A percentile compares a stretch with the other conserved stretches of the same genome.
Evolutionary conservation across 2,888 invertebrate species (phyloP).

Genomic region (Luffia ferchaultella): DNA sequence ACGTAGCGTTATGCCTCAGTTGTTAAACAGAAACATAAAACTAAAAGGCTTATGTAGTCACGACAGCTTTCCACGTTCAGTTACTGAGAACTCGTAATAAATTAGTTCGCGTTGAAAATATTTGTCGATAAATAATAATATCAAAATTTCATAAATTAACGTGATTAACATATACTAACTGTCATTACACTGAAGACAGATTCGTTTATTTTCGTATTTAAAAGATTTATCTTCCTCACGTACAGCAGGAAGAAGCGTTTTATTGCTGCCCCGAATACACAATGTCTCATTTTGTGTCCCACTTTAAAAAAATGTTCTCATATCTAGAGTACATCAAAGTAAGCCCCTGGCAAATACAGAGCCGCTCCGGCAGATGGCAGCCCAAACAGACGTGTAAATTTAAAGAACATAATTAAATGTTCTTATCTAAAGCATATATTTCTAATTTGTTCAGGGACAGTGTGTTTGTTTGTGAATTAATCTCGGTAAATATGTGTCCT

Average conservation of each 20-base stretch:
- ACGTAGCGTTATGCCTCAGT: neutral
- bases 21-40: neutral
- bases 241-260: neutral
- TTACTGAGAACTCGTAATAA: too few relatives aligned
- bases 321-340: slow-evolving; percentile 24
- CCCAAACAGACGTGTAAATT: slow-evolving; percentile 27
- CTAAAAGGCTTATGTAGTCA: too few relatives aligned
- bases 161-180: too few relatives aligned
- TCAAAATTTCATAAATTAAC: too few relatives aligned
- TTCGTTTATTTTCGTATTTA: too few relatives aligned
- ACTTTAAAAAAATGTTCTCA: slow-evolving; percentile 30
- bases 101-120: too few relatives aligned
- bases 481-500: slow-evolving; percentile 36
- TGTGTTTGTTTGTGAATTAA: slow-evolving; percentile 43
- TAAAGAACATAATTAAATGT: slow-evolving; percentile 48
- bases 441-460: slow-evolving; percentile 48
- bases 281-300: slow-evolving; percentile 27
- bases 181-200: too few relatives aligned
- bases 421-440: slow-evolving; percentile 43
- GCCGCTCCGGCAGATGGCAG: slow-evolving; percentile 7
- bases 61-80: too few relatives aligned
- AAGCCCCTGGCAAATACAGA: slow-evolving; percentile 28
- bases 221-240: too few relatives aligned
- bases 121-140: too few relatives aligned
- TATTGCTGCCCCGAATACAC: neutral